phyloP scores from a whole-genome alignment of 2,113 vertebrate genomes.

The Silurus meridionalis region DNA sequence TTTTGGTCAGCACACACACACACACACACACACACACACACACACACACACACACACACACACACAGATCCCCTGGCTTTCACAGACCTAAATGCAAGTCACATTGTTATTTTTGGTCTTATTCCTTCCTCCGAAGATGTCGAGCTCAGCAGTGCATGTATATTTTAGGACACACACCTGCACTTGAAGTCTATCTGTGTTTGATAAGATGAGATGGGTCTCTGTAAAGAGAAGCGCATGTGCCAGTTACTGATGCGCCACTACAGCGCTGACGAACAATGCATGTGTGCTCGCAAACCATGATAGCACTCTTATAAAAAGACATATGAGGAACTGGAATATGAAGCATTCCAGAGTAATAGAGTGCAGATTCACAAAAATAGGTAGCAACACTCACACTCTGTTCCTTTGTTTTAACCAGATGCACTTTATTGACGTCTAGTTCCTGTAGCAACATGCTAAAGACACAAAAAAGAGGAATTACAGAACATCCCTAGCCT shows the following conservation, averaged over 20 bases:
- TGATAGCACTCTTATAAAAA: not conserved
- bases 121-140: conserved; percentile 17
- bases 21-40: not conserved
- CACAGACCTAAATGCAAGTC: not conserved
- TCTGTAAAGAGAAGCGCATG: not conserved
- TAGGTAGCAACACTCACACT: not conserved
- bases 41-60: not conserved
- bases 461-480: not conserved
- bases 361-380: not conserved
- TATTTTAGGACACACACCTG: conserved; percentile 32
- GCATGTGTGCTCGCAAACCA: not conserved
- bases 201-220: conserved; percentile 11
- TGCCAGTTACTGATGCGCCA: not conserved
- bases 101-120: conserved; percentile 23
- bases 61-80: not conserved
- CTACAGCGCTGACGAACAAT: not conserved
- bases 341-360: not conserved
- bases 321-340: not conserved
- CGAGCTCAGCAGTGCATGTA: conserved; percentile 30
- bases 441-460: not conserved
- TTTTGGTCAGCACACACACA: conserved; percentile 6
- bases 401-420: not conserved
- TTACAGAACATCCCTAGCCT: not conserved
- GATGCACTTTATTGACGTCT: not conserved
- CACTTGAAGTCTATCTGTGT: not conserved